Percentiles rank a stretch among this genome's conserved stretches.
These are phyloP conservation scores for Smutsia temminckii DNA, from an alignment of 2,797 vertebrate species.

Conservation along the genomic window DNA sequence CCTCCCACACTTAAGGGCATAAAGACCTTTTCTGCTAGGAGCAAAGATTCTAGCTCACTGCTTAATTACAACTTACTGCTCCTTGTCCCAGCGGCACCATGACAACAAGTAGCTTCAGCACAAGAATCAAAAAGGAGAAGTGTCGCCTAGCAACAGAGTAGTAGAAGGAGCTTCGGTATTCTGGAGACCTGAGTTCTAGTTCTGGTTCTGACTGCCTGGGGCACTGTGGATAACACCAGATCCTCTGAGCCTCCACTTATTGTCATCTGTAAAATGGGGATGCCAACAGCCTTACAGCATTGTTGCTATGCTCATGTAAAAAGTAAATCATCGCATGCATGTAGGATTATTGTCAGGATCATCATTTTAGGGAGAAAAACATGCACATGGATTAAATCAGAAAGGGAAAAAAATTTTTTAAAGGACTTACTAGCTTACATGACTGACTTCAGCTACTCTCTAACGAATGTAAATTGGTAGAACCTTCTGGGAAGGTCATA, in stretches of 20 bases:
- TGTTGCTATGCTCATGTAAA: neutral
- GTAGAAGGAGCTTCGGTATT: constrained; percentile 40
- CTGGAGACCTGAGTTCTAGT: constrained; percentile 54
- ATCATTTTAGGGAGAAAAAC: neutral
- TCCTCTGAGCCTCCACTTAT: neutral
- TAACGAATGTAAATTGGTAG: neutral
- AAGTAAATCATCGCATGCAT: neutral
- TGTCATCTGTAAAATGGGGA: neutral
- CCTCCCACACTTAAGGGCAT: constrained; percentile 28
- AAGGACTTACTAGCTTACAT: neutral
- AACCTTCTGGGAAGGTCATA: neutral
- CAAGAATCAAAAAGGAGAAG: constrained; percentile 57
- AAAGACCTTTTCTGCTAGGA: constrained; percentile 61
- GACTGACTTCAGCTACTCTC: neutral
- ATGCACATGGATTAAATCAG: neutral
- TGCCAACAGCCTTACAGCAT: neutral
- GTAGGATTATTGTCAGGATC: neutral
- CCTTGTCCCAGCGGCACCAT: constrained; percentile 74
- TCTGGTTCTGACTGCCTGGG: neutral
- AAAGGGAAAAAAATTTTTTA: neutral
- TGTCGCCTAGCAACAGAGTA: constrained; percentile 74
- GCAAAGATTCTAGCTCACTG: constrained; percentile 59
- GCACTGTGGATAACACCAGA: neutral
- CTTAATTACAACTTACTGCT: constrained; percentile 76
- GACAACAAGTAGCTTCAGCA: constrained; percentile 79